Evolutionary conservation across 1,140 invertebrate genomes (phyloP).

Genomic region (Drosophila mojavensis): DNA sequence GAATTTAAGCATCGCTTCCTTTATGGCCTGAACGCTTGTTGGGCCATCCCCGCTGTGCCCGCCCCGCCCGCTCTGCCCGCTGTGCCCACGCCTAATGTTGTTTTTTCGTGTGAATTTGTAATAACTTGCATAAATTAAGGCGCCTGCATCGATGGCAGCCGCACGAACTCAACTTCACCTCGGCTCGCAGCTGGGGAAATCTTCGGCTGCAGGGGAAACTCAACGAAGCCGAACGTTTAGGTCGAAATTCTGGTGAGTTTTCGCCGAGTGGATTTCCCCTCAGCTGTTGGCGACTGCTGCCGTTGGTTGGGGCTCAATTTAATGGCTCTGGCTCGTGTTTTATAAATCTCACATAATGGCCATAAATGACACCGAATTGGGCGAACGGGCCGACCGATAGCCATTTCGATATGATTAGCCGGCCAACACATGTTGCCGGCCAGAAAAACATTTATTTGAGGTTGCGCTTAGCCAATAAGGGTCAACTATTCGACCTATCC

Average conservation of each 20-base stretch:
- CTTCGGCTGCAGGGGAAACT: slow-evolving; percentile 40
- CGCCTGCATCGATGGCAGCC: slow-evolving; percentile 44
- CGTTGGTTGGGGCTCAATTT: slow-evolving; percentile 1
- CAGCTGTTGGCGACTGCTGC: background rate
- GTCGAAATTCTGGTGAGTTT: slow-evolving; percentile 56
- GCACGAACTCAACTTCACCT: slow-evolving; percentile 47
- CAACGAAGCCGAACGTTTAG: slow-evolving; percentile 31
- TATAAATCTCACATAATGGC: slow-evolving; percentile 63
- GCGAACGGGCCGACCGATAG: slow-evolving; percentile 43
- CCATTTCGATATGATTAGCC: slow-evolving; percentile 69
- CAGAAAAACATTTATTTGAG: slow-evolving; percentile 70
- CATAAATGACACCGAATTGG: slow-evolving; percentile 61
- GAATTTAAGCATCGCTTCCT: slow-evolving; percentile 69
- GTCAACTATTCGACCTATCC: slow-evolving; percentile 38
- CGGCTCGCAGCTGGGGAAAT: slow-evolving; percentile 19
- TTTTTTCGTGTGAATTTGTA: slow-evolving; percentile 81
- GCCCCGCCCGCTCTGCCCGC: background rate
- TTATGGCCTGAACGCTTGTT: slow-evolving; percentile 44
- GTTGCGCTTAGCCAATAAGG: slow-evolving; percentile 60
- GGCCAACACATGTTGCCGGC: slow-evolving; percentile 58
- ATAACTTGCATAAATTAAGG: slow-evolving; percentile 81
- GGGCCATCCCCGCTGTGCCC: background rate
- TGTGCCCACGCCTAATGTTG: slow-evolving; percentile 57
- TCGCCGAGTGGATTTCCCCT: background rate
- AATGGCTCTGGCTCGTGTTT: slow-evolving; percentile 30